Evolutionary conservation across 2,113 vertebrate species (phyloP), one percentile per base, ranked within the genome.

Genomic region (Morphnarchus princeps): DNA sequence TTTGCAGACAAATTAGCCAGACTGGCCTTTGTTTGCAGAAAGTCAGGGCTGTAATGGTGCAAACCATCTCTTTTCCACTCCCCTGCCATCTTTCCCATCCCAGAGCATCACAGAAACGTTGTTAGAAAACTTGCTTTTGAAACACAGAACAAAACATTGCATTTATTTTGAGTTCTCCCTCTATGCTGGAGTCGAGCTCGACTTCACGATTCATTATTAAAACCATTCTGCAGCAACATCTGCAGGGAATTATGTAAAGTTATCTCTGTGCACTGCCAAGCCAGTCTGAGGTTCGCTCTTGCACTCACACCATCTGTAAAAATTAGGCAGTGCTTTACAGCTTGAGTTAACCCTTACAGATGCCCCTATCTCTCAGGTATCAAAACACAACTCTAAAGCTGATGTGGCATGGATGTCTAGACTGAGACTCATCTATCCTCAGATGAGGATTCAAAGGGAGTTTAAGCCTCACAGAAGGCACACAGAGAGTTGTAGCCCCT

Each of bases 251-350:
- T 95, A 90, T 73, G 93, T 80, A 93, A 96, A 95, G 88, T 91
- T 97, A 89, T 96, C 91, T 95, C 93, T 84, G 25, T 59, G 85
- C 79, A 40, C 58, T 95, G 96, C 95, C 95, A 98, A 97, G 91
- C 84, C 91, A 92, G 77, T 88, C 89, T 86, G 90, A 96, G 83
- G 78, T 87, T 96, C 10, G 7, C 42, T 97, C 69, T 95, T 94
- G 95, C 89, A 84, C 91, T 94, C 95, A 79, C 83, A 96, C 93
- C 97, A 97, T 95, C 95, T 95, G 93, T 93, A 95, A 93, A 92
- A 97, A 91, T 89, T 81, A 95, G 67, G 84, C 61, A 90, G 92
- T 38, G 77, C 47, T 84, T 81, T 92, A 82, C 63, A 90, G 62
- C 61, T 73, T 43, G 21, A 72, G 36, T 96, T 97, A 97, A 97